Evolutionary conservation across 2,113 vertebrate species (phyloP).

Genomic region (Melanocharis versteri): DNA sequence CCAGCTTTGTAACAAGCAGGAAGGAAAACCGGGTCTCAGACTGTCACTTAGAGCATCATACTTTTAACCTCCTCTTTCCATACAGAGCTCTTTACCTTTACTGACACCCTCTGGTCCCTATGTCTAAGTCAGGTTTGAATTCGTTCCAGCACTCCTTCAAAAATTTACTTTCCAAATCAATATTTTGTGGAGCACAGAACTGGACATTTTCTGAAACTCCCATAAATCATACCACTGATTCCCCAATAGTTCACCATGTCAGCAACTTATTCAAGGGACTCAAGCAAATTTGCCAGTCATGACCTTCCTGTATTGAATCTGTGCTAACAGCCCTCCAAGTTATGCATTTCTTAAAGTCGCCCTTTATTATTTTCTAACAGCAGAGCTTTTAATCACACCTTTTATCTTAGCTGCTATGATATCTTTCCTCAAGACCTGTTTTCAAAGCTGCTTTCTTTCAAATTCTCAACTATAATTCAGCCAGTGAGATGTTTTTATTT

Average conservation of each 20-base stretch:
- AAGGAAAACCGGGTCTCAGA: background rate
- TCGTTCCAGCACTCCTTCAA: background rate
- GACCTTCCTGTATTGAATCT: background rate
- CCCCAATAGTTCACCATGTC: conserved; percentile 18
- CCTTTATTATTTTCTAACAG: background rate
- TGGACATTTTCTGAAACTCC: conserved; percentile 25
- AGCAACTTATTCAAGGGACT: conserved; percentile 28
- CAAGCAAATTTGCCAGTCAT: conserved; percentile 10
- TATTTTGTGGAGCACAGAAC: conserved; percentile 19
- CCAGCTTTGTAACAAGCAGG: background rate
- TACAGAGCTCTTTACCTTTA: conserved; percentile 62
- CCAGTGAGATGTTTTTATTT: background rate
- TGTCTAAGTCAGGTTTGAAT: conserved; percentile 20
- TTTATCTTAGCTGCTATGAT: background rate
- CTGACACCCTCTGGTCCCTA: conserved; percentile 66
- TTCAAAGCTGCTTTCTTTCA: background rate
- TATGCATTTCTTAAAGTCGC: background rate
- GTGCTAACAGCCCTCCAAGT: background rate
- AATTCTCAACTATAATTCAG: background rate
- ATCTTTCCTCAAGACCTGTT: background rate
- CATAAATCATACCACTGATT: conserved; percentile 26
- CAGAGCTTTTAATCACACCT: background rate
- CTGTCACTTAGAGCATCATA: background rate
- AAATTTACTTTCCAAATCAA: conserved; percentile 39
- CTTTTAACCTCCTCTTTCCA: conserved; percentile 11